Base-by-base conservation (phyloP, 1,140 invertebrate genomes). In the Pemphigus obesinymphae region DNA sequence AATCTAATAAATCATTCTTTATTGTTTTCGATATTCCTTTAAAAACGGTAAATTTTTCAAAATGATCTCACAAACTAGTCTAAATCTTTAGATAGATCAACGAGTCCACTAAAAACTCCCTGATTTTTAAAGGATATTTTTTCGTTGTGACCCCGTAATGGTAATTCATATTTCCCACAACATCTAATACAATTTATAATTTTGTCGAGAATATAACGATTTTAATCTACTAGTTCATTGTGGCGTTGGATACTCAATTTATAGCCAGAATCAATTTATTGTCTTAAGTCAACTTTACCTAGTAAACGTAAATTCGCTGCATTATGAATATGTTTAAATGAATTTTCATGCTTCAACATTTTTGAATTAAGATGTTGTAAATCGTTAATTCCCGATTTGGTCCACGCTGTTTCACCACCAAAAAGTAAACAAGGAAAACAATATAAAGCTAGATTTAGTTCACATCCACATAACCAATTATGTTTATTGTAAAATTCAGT, bases 131-230 rank as follows among this genome's bases (percentile, higher is more conserved):
- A 83, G 34, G 78, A 63, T 68, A 83, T 81, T 31, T 34, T n/a
- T 85, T 86, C 85, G 82, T 86, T 83, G 70, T 85, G 84, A 82
- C 83, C 83, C 82, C 81, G 75, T 68, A 85, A 50, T 48, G 85
- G 84, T 23, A 85, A 50, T 76, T 87, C 84, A 80, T 86, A 85
- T 43, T 84, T 50, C 20, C 83, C 84, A 82, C 85, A 86, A 84
- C 85, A 86, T 58, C 82, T 83, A 70, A 87, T 84, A 70, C 84
- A 86, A 72, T 86, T 83, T 82, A 87, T 84, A 53, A 86, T 85
- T 84, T 85, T 85, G 20, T 26, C 37, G 40, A 70, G 31, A 43
- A 70, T 10, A 23, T 70, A 43, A 3, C 66, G 66, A 26, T 70
- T 70, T 70, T 70, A 23, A 26, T 70, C 66, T 70, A 70, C 34